phyloP scores from a whole-genome alignment of 2,113 vertebrate species.

The Passer domesticus region DNA sequence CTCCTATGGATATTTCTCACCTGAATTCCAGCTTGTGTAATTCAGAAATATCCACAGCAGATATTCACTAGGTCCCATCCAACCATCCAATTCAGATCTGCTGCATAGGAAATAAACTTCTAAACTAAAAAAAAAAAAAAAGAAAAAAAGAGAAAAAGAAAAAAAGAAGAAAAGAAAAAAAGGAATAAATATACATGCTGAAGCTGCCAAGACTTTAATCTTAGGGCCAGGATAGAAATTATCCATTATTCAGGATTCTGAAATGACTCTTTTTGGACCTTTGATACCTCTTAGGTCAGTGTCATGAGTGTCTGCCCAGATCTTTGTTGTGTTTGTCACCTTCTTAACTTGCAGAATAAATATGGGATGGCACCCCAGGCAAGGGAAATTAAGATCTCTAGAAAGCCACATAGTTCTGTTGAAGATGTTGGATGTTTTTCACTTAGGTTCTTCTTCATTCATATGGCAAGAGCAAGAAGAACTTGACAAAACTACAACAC shows the following conservation, averaged over 20 bases:
- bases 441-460: neutral
- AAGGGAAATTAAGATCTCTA: neutral
- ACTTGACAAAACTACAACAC: neutral
- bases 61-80: too few species aligned
- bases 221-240: neutral
- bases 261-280: neutral
- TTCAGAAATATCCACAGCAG: neutral
- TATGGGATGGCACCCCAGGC: neutral
- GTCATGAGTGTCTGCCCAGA: neutral
- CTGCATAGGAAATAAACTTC: neutral
- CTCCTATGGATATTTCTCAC: neutral
- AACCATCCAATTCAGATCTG: neutral
- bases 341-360: neutral
- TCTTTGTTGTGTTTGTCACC: neutral
- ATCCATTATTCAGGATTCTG: neutral
- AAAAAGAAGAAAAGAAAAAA: neutral
- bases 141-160: too few species aligned
- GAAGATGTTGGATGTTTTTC: neutral
- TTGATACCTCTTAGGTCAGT: neutral
- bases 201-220: neutral
- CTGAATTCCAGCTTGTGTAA: neutral
- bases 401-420: neutral
- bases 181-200: neutral
- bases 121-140: neutral
- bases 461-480: neutral